Evolutionary conservation across 2,113 vertebrate genomes (phyloP), one percentile per base, ranked within the genome.

Genomic region (Bambusicola thoracicus): DNA sequence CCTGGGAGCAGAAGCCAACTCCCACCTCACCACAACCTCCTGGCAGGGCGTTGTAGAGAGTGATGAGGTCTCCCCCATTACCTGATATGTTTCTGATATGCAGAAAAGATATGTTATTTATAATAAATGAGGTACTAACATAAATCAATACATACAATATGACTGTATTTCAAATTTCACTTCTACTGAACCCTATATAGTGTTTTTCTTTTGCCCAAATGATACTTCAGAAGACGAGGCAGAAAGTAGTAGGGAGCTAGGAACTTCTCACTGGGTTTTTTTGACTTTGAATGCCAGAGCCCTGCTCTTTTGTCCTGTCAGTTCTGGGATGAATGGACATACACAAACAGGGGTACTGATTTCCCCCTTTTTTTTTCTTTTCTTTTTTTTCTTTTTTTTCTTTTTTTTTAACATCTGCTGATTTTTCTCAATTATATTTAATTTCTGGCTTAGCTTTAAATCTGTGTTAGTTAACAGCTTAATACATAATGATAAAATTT

Each of bases 281-380:
- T 10, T 43, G 78, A 44, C 8, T 58, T 48, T 30, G 85, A 62
- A 74, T 8, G 19, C 25, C 24, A 84, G 46, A 89, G 27, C 6
- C 38, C 10, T 29, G 8, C 6, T 81, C n/a, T 46, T 72, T 66
- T 78, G 32, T 75, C 8, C 58, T 67, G 10, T 58, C 27, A 8
- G 6, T 81, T 16, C 38, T 59, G 51, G 7, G 38, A 36, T 61
- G 58, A 34, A 36, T 36, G 58, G 58, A 63, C 15, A 63, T 5
- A 48, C 2, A 41, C 2, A 49, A 25, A 13, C 43, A 69, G 24
- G 25, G 66, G 34, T 48, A 68, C 25, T 27, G 21, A 34, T 19
- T 4, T 14, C 0, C 2, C 1, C 1, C 3, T 2, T 2, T 11
- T 14, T 46, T n/a, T 22, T 8, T n/a, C n/a, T n/a, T 12, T 8